These are phyloP conservation scores for Myiozetetes cayanensis DNA, from an alignment of 2,113 vertebrate genomes.

Conservation along the genomic window DNA sequence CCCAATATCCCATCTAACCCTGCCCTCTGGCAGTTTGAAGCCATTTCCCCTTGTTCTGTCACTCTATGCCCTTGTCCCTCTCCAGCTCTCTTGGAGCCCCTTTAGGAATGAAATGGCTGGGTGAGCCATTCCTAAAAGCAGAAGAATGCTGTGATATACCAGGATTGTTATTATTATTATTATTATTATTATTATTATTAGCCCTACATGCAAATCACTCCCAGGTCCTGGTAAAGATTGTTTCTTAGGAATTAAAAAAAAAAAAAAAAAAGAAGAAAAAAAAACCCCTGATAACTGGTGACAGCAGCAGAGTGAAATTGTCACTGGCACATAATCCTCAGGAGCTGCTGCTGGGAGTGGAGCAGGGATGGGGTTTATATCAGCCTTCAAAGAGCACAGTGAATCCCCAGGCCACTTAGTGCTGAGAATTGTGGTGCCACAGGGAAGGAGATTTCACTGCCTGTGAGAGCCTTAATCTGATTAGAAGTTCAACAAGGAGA, in stretches of 20 bases:
- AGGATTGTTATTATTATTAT: not conserved
- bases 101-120: not conserved
- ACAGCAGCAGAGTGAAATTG: not conserved
- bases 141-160: not conserved
- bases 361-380: not conserved
- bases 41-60: not conserved
- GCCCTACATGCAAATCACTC: not conserved
- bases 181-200: not conserved
- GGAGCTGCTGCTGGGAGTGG: not conserved
- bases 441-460: not conserved
- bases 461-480: not conserved
- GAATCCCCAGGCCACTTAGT: not conserved
- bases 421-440: not conserved
- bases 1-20: not conserved
- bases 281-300: not conserved
- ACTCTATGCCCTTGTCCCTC: not conserved
- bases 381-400: not conserved
- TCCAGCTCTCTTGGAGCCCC: not conserved
- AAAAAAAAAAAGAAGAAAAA: no score
- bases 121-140: not conserved
- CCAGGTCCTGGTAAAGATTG: not conserved
- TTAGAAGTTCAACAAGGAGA: not conserved
- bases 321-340: constrained; percentile 21
- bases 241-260: not conserved
- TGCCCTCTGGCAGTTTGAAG: not conserved